These are phyloP conservation scores for Dione juno DNA, from an alignment of 2,888 invertebrate species.

Conservation along the genomic window DNA sequence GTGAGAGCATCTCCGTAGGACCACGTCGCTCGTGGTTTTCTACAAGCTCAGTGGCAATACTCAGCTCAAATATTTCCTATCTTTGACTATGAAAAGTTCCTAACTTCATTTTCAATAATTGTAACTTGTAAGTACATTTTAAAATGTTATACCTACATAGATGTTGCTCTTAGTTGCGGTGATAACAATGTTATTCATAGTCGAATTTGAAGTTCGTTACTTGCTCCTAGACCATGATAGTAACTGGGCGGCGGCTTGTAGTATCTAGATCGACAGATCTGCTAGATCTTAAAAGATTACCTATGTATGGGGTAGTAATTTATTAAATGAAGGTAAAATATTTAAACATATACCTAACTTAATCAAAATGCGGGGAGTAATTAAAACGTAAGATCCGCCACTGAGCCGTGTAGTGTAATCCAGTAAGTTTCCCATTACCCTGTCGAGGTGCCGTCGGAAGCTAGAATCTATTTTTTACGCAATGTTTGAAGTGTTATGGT, in stretches of 20 bases:
- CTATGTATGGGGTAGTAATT: background rate
- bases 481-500: slow-evolving; percentile 43
- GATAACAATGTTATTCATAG: slow-evolving; percentile 23
- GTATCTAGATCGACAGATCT: background rate
- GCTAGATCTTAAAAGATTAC: background rate
- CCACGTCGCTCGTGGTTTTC: background rate
- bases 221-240: slow-evolving; percentile 15
- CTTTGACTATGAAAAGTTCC: slow-evolving; percentile 22
- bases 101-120: slow-evolving; percentile 16
- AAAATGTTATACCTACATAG: slow-evolving; percentile 21
- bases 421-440: background rate
- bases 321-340: background rate
- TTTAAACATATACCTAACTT: background rate
- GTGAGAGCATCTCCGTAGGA: too few relatives aligned
- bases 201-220: slow-evolving; percentile 21
- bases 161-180: slow-evolving; percentile 7
- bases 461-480: slow-evolving; percentile 30
- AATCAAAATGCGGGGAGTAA: background rate
- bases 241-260: background rate
- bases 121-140: slow-evolving; percentile 14
- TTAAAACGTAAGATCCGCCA: background rate
- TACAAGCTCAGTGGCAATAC: slow-evolving; percentile 5
- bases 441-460: slow-evolving; percentile 24
- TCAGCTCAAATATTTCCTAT: background rate
- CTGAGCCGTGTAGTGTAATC: background rate